Conservation (phyloP, 2,113 vertebrate genomes). For the Leucoraja erinaceus region DNA sequence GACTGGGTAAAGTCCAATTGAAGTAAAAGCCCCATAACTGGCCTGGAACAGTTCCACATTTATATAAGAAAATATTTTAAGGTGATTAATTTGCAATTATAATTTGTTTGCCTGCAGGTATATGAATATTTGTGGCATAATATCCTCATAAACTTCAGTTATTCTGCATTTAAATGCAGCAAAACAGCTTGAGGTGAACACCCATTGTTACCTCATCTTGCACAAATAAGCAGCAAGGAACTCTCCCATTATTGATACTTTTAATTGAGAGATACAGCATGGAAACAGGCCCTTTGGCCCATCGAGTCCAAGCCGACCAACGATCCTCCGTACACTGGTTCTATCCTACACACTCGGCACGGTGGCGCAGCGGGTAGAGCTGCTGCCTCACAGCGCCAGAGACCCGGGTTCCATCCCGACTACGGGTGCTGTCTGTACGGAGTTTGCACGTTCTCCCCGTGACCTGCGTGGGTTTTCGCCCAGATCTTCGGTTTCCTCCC, state of each 20-base stretch:
- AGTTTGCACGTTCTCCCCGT: too few species aligned
- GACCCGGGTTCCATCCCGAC: too few species aligned
- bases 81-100: background rate
- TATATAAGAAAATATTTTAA: background rate
- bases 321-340: too few species aligned
- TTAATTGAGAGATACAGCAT: too few species aligned
- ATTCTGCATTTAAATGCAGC: background rate
- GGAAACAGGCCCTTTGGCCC: too few species aligned
- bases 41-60: background rate
- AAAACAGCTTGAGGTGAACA: background rate
- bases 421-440: too few species aligned
- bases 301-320: too few species aligned
- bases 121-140: background rate
- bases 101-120: background rate
- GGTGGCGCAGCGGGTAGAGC: too few species aligned
- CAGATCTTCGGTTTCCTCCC: too few species aligned
- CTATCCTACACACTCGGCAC: too few species aligned
- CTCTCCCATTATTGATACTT: background rate
- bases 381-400: too few species aligned
- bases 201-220: background rate
- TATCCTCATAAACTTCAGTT: background rate
- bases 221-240: background rate
- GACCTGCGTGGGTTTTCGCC: too few species aligned
- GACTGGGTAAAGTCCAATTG: background rate
- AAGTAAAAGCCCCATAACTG: background rate